phyloP scores from a whole-genome alignment of 2,888 invertebrate species.

The Coronaproctus castanopsis region DNA sequence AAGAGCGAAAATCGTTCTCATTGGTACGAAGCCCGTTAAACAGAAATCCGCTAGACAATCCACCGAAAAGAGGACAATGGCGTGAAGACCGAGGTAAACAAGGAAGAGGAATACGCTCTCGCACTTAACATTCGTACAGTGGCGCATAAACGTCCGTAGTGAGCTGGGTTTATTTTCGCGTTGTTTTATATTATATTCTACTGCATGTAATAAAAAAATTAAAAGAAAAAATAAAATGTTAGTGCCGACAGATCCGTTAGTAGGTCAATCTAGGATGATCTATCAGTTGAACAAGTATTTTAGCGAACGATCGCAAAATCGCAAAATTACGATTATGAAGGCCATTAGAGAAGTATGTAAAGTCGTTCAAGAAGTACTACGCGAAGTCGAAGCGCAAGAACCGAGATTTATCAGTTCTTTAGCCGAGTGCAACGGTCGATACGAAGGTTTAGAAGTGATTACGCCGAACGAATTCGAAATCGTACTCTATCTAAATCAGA shows the following conservation, averaged over 20 bases:
- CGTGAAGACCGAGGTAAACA: no score
- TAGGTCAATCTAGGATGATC: constrained; percentile 48
- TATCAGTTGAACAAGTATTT: constrained; percentile 65
- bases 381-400: constrained; percentile 69
- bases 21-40: no score
- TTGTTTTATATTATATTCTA: no score
- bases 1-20: no score
- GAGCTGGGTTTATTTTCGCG: no score
- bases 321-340: constrained; percentile 51
- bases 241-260: constrained; percentile 48
- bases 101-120: no score
- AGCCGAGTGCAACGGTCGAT: constrained; percentile 51
- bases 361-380: constrained; percentile 61
- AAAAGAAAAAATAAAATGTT: no score
- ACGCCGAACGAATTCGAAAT: constrained; percentile 66
- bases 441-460: constrained; percentile 56
- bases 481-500: constrained; percentile 64
- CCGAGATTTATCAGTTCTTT: constrained; percentile 61
- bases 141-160: no score
- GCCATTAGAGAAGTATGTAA: constrained; percentile 57
- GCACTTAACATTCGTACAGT: no score
- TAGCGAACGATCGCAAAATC: constrained; percentile 50
- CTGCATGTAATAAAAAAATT: no score
- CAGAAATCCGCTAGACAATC: no score
- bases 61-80: no score